Conservation (phyloP, 1,140 invertebrate species). For the Wasmannia auropunctata region DNA sequence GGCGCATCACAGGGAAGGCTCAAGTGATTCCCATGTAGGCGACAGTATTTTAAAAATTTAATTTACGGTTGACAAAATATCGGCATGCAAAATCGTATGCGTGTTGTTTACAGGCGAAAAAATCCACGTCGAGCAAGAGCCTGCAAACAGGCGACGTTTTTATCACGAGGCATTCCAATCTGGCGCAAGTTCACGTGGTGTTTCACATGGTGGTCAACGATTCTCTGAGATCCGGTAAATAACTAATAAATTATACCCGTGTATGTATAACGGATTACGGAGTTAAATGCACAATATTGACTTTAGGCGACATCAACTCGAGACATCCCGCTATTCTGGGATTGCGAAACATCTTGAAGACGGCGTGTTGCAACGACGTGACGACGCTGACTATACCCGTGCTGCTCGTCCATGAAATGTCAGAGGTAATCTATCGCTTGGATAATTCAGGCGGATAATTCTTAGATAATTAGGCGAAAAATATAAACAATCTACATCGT, state of each 20-base stretch:
- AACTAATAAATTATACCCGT: not conserved
- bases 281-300: conserved; percentile 46
- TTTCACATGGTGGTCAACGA: conserved; percentile 97
- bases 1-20: conserved; percentile 81
- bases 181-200: conserved; percentile 96
- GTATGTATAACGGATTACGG: not conserved
- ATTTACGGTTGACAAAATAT: not conserved
- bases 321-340: conserved; percentile 98
- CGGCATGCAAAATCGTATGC: not conserved
- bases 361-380: conserved; percentile 96
- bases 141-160: conserved; percentile 96
- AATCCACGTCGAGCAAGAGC: conserved; percentile 84
- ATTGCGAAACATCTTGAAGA: conserved; percentile 97
- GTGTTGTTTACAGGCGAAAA: conserved; percentile 75
- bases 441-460: conserved; percentile 10
- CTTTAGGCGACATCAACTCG: conserved; percentile 95
- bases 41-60: not conserved
- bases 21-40: conserved; percentile 79
- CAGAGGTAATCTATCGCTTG: conserved; percentile 88
- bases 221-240: conserved; percentile 87
- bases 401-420: conserved; percentile 96
- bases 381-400: conserved; percentile 97
- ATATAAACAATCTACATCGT: conserved; percentile 44
- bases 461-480: conserved; percentile 2
- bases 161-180: conserved; percentile 97